Conservation (phyloP, 2,888 invertebrate species). For the Drosophila meridiana region DNA sequence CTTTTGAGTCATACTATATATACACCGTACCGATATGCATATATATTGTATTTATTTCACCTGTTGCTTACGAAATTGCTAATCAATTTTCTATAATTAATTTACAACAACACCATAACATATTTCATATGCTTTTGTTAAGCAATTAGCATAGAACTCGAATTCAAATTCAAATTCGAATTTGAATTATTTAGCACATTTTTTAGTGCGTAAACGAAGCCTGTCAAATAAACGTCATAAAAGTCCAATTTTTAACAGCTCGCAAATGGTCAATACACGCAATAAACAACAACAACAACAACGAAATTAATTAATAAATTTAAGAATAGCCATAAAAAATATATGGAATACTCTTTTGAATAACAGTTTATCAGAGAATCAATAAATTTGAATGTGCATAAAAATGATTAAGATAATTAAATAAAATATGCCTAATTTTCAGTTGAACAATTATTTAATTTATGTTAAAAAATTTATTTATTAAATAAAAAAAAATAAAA, state of each 20-base stretch:
- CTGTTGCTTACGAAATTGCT: slow-evolving; percentile 30
- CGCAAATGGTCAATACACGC: slow-evolving; percentile 61
- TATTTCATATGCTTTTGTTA: slow-evolving; percentile 19
- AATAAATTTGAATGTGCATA: neutral
- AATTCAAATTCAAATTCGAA: slow-evolving; percentile 31
- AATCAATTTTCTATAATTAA: slow-evolving; percentile 41
- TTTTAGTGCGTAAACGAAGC: slow-evolving; percentile 67
- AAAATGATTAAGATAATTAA: too few species aligned
- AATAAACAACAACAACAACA: slow-evolving; percentile 10
- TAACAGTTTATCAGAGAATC: too few species aligned
- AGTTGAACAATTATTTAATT: too few species aligned
- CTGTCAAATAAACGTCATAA: slow-evolving; percentile 52
- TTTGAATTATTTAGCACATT: slow-evolving; percentile 58
- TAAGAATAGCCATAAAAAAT: too few species aligned
- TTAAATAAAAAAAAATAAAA: too few species aligned
- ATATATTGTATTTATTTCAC: slow-evolving; percentile 36
- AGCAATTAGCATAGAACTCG: slow-evolving; percentile 61
- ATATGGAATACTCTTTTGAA: too few species aligned
- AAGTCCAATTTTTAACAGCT: slow-evolving; percentile 38
- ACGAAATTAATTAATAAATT: neutral
- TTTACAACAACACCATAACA: slow-evolving; percentile 48
- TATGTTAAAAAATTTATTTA: too few species aligned
- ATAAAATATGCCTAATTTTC: too few species aligned
- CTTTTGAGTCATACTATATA: neutral
- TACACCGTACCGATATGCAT: neutral